Evolutionary conservation across 2,888 invertebrate species (phyloP).

Genomic region (Elysia crispata): DNA sequence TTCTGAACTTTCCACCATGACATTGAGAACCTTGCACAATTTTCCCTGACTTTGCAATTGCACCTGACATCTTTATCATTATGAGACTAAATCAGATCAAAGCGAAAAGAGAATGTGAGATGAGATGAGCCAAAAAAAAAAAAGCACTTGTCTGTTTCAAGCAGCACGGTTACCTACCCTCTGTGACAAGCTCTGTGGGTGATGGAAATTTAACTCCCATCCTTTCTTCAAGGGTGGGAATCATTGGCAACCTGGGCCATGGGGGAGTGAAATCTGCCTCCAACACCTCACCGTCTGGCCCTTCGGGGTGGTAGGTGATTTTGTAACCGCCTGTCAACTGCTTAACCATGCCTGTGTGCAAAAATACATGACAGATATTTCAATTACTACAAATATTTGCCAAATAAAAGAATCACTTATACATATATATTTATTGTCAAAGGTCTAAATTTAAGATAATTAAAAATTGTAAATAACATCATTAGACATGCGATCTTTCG

Average conservation of each 20-base stretch:
- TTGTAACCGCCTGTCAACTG: constrained; percentile 93
- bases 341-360: constrained; percentile 88
- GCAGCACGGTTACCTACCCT: constrained; percentile 65
- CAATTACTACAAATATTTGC: too few species aligned
- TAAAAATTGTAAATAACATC: too few species aligned
- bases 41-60: too few species aligned
- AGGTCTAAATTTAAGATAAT: too few species aligned
- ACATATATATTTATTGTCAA: too few species aligned
- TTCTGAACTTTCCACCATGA: too few species aligned
- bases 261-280: constrained; percentile 98
- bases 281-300: constrained; percentile 87
- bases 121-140: background rate
- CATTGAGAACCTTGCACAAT: too few species aligned
- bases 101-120: background rate
- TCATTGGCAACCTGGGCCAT: constrained; percentile 94
- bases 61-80: too few species aligned
- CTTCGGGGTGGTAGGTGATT: constrained; percentile 90
- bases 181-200: constrained; percentile 75
- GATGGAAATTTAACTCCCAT: constrained; percentile 80
- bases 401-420: too few species aligned
- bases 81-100: background rate
- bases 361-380: too few species aligned
- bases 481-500: too few species aligned
- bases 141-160: too few species aligned
- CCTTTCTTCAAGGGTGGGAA: constrained; percentile 90